These are phyloP conservation scores for Drosophila suboccidentalis DNA, from an alignment of 2,888 invertebrate genomes.

Conservation along the genomic window DNA sequence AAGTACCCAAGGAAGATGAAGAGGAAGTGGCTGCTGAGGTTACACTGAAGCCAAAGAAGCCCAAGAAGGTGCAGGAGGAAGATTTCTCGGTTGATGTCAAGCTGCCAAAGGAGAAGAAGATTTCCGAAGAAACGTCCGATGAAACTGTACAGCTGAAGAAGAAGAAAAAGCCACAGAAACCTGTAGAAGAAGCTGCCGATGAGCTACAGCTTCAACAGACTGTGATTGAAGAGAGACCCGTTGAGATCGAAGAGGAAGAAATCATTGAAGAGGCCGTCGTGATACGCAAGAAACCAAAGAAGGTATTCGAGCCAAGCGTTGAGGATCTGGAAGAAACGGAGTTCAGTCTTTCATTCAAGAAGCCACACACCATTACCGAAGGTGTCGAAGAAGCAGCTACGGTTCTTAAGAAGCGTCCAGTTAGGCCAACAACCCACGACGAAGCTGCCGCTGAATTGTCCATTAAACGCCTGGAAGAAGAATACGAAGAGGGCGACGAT, in stretches of 20 bases:
- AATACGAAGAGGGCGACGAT: constrained; percentile 86
- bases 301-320: constrained; percentile 72
- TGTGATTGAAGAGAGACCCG: constrained; percentile 84
- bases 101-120: constrained; percentile 75
- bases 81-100: constrained; percentile 83
- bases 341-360: constrained; percentile 83
- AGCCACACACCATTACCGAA: constrained; percentile 85
- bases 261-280: constrained; percentile 83
- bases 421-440: constrained; percentile 78
- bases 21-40: constrained; percentile 84
- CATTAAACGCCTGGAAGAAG: constrained; percentile 81
- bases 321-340: constrained; percentile 84
- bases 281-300: constrained; percentile 79
- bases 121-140: constrained; percentile 83
- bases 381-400: constrained; percentile 86
- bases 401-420: constrained; percentile 82
- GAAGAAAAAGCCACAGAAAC: constrained; percentile 80
- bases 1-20: constrained; percentile 79
- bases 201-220: constrained; percentile 82
- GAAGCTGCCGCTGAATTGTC: constrained; percentile 85
- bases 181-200: constrained; percentile 83
- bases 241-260: constrained; percentile 87
- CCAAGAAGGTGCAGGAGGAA: constrained; percentile 79
- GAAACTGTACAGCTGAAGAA: constrained; percentile 82
- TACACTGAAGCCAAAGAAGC: constrained; percentile 83